Conservation (phyloP, 2,888 invertebrate species). For the Lutraria lutraria region DNA sequence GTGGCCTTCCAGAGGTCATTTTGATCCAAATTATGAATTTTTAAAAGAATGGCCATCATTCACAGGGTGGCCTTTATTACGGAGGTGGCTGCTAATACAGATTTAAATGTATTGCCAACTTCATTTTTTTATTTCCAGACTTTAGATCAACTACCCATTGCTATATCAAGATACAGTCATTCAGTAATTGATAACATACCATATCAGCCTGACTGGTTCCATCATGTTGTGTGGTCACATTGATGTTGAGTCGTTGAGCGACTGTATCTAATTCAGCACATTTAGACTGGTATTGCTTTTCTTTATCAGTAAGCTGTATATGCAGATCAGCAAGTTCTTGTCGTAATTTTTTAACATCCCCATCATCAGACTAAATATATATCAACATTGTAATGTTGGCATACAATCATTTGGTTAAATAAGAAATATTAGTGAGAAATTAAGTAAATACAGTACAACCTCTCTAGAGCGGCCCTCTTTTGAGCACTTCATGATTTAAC, state of each 20-base stretch:
- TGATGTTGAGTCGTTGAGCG: constrained; percentile 50
- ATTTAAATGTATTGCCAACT: too few relatives aligned
- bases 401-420: too few relatives aligned
- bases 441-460: too few relatives aligned
- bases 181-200: constrained; percentile 24
- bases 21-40: too few relatives aligned
- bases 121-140: too few relatives aligned
- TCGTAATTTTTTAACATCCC: constrained; percentile 65
- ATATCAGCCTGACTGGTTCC: constrained; percentile 38
- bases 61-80: too few relatives aligned
- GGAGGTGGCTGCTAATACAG: too few relatives aligned
- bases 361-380: constrained; percentile 29
- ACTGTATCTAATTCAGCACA: constrained; percentile 52
- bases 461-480: too few relatives aligned
- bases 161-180: background rate
- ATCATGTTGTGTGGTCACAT: constrained; percentile 33
- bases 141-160: background rate
- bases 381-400: background rate
- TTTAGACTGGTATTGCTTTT: constrained; percentile 69
- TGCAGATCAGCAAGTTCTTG: constrained; percentile 68
- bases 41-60: too few relatives aligned
- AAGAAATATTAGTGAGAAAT: too few relatives aligned
- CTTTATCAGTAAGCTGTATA: constrained; percentile 65
- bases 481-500: too few relatives aligned
- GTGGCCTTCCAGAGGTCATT: too few relatives aligned